These are phyloP conservation scores for Raphicerus campestris DNA, from an alignment of 2,113 vertebrate species.

Conservation along the genomic window DNA sequence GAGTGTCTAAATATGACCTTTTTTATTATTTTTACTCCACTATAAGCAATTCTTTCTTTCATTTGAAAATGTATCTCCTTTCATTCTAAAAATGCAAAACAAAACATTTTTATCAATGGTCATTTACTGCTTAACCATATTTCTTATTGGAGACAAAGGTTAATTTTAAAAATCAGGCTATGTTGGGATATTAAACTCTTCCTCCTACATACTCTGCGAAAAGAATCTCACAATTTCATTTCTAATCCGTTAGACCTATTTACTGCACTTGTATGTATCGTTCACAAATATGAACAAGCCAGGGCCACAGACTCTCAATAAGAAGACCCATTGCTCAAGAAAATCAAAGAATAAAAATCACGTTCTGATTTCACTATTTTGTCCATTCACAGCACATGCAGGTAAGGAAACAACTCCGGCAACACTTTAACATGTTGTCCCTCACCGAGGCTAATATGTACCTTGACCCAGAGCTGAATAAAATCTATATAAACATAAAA, in stretches of 20 bases:
- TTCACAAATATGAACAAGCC: conserved; percentile 38
- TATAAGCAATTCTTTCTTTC: conserved; percentile 3
- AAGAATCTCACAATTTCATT: conserved; percentile 4
- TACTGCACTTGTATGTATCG: not conserved
- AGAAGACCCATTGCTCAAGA: not conserved
- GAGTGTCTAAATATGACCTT: not conserved
- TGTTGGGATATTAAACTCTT: not conserved
- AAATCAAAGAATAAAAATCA: conserved; percentile 40
- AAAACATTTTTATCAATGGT: not conserved
- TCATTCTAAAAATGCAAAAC: not conserved
- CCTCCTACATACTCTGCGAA: not conserved
- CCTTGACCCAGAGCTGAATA: not conserved
- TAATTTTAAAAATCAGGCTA: not conserved
- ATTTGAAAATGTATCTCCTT: conserved; percentile 38
- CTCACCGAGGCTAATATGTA: not conserved
- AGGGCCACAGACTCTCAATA: not conserved
- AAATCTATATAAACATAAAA: not conserved
- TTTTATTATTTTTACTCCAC: conserved; percentile 14
- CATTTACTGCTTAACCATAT: not conserved
- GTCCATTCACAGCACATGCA: not conserved
- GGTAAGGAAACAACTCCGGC: not conserved
- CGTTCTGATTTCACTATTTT: not conserved
- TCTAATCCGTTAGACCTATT: not conserved
- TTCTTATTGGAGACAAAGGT: conserved; percentile 23
- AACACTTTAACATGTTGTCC: not conserved